Base-by-base conservation (phyloP, 1,140 invertebrate genomes). In the Ips nitidus region DNA sequence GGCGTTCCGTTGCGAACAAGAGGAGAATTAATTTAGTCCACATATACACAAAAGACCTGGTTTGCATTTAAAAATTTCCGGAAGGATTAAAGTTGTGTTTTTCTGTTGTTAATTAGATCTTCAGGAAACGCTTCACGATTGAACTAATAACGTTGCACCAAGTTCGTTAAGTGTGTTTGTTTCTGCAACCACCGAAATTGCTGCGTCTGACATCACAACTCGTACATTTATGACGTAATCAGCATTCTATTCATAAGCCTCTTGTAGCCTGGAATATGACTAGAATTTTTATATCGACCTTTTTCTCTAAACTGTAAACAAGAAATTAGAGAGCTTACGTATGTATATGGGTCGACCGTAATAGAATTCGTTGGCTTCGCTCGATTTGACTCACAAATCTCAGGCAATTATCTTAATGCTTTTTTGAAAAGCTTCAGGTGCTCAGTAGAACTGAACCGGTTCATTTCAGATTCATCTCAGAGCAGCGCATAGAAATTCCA, bases 131-230 rank as follows among this genome's bases (percentile, higher is more conserved):
- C 59, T 41, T 7, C 22, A 47, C n/a, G 41, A 22, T 37, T 43
- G 41, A 42, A 60, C 56, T 69, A 69, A 57, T 69, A 52, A 69
- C 57, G 59, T 69, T 69, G 62, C 57, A 60, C 67, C 50, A 68
- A 69, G 67, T 69, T 69, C 67, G 57, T 69, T 69, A 69, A 55
- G 67, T 69, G 67, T 69, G 67, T 69, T 69, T 69, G 67, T 69
- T 69, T 43, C 60, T 63, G 52, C 47, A 53, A 64, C 56, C 6
- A 63, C 56, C 65, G 43, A 47, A 53, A 38, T 59, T 68, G 43
- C 41, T 43, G 58, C 58, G 59, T 69, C 60, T 63, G 67, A 69
- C 60, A 62, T 69, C 59, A 69, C 67, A 55, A 56, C 60, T 50
- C 60, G 60, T 63, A 63, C 67, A 69, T 69, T 69, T 63, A 69